Evolutionary conservation across 2,888 invertebrate genomes (phyloP).

Genomic region (Amphiduros pacificus): DNA sequence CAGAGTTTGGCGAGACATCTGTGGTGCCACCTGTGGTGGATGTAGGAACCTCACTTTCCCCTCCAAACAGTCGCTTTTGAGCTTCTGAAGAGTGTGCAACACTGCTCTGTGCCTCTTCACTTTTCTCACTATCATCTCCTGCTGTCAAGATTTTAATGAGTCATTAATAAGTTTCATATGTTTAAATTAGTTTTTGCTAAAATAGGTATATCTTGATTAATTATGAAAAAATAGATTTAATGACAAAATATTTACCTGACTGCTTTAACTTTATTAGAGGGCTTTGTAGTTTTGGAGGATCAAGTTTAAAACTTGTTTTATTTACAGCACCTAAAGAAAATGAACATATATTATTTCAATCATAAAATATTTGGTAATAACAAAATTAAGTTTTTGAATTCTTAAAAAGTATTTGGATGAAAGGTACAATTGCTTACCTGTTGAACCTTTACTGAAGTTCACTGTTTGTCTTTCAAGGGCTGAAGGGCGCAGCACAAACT

Average conservation of each 20-base stretch:
- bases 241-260: background rate
- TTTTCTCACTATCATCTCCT: constrained; percentile 12
- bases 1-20: too few relatives aligned
- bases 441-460: constrained; percentile 5
- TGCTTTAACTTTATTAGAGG: constrained; percentile 18
- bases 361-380: too few relatives aligned
- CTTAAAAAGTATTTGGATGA: too few relatives aligned
- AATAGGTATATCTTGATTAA: background rate
- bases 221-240: background rate
- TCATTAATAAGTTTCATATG: too few relatives aligned
- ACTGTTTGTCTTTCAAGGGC: constrained; percentile 31
- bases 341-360: background rate
- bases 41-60: too few relatives aligned
- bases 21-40: too few relatives aligned
- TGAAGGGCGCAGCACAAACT: constrained; percentile 31
- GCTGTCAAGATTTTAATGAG: too few relatives aligned
- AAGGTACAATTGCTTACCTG: too few relatives aligned
- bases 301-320: constrained; percentile 28
- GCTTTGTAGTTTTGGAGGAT: constrained; percentile 30
- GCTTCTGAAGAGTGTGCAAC: background rate
- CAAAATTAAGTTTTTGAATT: too few relatives aligned
- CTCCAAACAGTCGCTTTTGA: background rate
- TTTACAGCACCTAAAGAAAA: background rate
- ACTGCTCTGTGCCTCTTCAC: background rate
- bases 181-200: too few relatives aligned